Percentiles rank a stretch among this genome's conserved stretches.
Conservation (phyloP, 2,113 vertebrate genomes). For the Papio anubis region DNA sequence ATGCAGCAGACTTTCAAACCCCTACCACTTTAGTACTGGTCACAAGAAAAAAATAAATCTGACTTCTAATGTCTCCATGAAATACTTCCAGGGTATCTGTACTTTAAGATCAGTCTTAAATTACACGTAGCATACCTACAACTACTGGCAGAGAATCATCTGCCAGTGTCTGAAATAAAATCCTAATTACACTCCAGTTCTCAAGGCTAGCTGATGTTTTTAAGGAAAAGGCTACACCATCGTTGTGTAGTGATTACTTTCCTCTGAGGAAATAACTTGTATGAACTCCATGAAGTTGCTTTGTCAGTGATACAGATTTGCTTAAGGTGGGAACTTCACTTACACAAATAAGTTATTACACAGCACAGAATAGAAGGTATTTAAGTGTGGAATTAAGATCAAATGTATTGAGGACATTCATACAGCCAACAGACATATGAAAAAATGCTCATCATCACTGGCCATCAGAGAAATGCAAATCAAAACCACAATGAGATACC, state of each 20-base stretch:
- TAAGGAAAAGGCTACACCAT: not conserved
- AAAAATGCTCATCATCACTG: no score
- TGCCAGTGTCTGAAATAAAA: not conserved
- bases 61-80: not conserved
- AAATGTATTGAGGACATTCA: not conserved
- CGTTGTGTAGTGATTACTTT: not conserved
- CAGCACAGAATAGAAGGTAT: not conserved
- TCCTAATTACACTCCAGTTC: not conserved
- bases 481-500: no score
- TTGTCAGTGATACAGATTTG: not conserved
- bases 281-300: not conserved
- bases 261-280: not conserved
- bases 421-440: no score
- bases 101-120: constrained; percentile 32
- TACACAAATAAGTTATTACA: not conserved
- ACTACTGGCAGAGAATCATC: not conserved
- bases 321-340: not conserved
- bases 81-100: not conserved
- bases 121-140: not conserved
- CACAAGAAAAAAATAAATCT: constrained; percentile 9
- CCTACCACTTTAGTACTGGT: not conserved
- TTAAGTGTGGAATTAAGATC: not conserved
- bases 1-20: not conserved
- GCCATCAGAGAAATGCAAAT: no score
- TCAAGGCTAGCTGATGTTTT: not conserved